phyloP scores from a whole-genome alignment of 2,113 vertebrate species.

The Ciconia boyciana region DNA sequence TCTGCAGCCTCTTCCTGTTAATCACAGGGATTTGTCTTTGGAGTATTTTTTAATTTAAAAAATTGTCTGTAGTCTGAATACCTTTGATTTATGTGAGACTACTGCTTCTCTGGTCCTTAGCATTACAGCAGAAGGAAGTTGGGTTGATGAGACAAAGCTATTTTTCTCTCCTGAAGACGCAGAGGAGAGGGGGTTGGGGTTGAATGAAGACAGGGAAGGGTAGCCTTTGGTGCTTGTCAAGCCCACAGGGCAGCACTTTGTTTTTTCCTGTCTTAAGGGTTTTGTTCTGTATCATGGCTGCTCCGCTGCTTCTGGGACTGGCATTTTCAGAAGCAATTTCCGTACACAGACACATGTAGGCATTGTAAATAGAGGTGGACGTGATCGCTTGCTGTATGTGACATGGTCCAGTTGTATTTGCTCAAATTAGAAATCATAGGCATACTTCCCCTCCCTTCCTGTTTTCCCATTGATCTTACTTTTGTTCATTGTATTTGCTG shows the following conservation, averaged over 20 bases:
- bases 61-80: background rate
- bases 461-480: background rate
- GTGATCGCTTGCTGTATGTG: background rate
- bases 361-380: background rate
- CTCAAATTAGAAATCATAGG: background rate
- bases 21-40: background rate
- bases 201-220: background rate
- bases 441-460: background rate
- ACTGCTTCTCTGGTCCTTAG: background rate
- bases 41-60: background rate
- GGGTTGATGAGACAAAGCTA: background rate
- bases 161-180: background rate
- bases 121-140: background rate
- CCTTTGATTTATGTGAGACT: background rate
- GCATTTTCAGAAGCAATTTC: background rate
- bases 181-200: background rate
- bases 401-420: background rate
- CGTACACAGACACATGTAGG: background rate
- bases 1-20: background rate
- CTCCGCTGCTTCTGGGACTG: background rate
- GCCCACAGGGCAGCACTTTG: background rate
- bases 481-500: background rate
- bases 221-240: background rate
- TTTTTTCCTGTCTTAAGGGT: background rate
- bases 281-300: background rate